Percentiles rank a stretch among this genome's conserved stretches.
Evolutionary conservation across 2,113 vertebrate species (phyloP).

Genomic region (Pundamilia nyererei): DNA sequence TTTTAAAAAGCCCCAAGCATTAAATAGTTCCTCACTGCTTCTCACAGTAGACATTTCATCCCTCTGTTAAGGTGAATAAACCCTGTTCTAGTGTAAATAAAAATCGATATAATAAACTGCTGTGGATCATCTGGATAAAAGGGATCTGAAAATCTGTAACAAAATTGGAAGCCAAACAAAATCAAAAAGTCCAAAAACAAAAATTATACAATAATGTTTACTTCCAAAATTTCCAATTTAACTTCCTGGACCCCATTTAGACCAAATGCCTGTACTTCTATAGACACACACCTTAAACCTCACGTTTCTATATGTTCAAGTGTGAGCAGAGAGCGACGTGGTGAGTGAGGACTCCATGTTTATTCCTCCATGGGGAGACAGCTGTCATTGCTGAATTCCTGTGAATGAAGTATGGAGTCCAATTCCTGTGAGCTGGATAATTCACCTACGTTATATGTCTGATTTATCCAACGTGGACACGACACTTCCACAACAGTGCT

Average conservation of each 20-base stretch:
- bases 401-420: slow-evolving; percentile 64
- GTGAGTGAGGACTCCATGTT: slow-evolving; percentile 67
- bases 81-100: background rate
- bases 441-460: slow-evolving; percentile 40
- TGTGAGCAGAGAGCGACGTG: slow-evolving; percentile 26
- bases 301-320: background rate
- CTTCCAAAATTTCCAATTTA: background rate
- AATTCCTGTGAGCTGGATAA: slow-evolving; percentile 53
- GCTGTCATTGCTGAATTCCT: slow-evolving; percentile 73
- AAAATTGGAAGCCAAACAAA: background rate
- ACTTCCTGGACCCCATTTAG: background rate
- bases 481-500: slow-evolving; percentile 16
- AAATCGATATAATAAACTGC: background rate
- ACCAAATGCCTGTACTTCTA: background rate
- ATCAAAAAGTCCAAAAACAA: background rate
- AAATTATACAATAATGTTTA: background rate
- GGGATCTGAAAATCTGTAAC: background rate
- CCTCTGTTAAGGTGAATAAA: background rate
- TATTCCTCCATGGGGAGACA: slow-evolving; percentile 61
- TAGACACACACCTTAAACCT: slow-evolving; percentile 13
- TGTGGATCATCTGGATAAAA: background rate
- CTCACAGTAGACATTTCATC: background rate
- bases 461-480: slow-evolving; percentile 10
- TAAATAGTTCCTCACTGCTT: background rate
- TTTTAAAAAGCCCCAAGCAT: background rate